Base-by-base conservation (phyloP, 2,113 vertebrate genomes). In the Pseudorasbora parva region DNA sequence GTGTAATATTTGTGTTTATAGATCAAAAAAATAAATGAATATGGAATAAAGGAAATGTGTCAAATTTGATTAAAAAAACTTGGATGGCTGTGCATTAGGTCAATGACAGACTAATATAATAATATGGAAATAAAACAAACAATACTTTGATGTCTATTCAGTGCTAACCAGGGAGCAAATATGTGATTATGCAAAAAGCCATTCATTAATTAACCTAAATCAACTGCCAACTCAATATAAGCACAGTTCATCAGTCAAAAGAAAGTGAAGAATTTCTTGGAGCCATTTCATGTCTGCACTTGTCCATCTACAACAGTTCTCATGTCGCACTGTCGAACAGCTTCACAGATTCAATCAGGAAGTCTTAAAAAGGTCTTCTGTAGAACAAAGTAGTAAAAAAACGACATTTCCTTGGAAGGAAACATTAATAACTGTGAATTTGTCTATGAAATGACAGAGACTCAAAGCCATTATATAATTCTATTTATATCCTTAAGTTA, bases 231-330 rank as follows among this genome's bases (percentile, higher is more conserved):
- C 30, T 19, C 10, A 7, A 86, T 33, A 45, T 47, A 78, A 19
- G 56, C 54, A 82, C 27, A 69, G 17, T 41, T n/a, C 59, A n/a
- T 2, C 51, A 21, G 27, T 57, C 51, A 77, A 56, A 33, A 25
- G 47, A 69, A 69, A 23, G 21, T 10, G 3, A 33, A 14, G 30
- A 69, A 81, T 54, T 69, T 30, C 78, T 69, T 54, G 2, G 5
- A 54, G 43, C 17, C 51, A 5, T 51, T 81, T 54, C 78, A 81
- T 54, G 78, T 81, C 78, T 81, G 21, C 30, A 56, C 78, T 37
- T 66, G 78, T 11, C 47, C 19, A 51, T 33, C 15, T 12, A 37
- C 23, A 81, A 30, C 17, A 4, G 19, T 14, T 30, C 17, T 51
- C 59, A 66, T n/a, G 27, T 69, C 47, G 27, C 41, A n/a, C 25